Percentiles rank a stretch among this genome's conserved stretches.
Conservation (phyloP, 2,888 invertebrate species). For the Tetragonula carbonaria region DNA sequence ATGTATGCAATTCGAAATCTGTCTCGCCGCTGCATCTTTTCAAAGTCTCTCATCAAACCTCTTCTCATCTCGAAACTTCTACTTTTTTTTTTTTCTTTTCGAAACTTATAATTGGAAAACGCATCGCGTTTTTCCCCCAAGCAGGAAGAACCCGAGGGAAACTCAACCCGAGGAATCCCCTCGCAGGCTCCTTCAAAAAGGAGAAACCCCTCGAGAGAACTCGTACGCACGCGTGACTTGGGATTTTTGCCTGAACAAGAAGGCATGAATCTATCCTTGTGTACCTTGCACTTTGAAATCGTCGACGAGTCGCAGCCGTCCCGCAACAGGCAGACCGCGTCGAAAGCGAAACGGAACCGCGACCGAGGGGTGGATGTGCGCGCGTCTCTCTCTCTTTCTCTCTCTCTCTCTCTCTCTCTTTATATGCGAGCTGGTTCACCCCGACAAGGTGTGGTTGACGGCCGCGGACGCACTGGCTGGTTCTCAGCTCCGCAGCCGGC, state of each 20-base stretch:
- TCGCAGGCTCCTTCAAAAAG: no score
- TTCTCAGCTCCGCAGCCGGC: slow-evolving; percentile 25
- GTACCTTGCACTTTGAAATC: slow-evolving; percentile 25
- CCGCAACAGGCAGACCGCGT: slow-evolving; percentile 60
- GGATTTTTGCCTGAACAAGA: neutral
- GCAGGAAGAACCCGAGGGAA: no score
- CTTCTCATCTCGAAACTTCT: no score
- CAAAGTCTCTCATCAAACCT: no score
- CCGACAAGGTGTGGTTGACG: slow-evolving; percentile 70
- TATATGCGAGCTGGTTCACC: slow-evolving; percentile 4
- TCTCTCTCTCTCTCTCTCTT: no score
- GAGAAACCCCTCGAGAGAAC: neutral
- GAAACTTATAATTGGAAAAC: no score
- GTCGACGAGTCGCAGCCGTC: slow-evolving; percentile 23
- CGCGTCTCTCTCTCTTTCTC: neutral
- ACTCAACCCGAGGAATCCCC: no score
- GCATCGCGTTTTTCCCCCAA: no score
- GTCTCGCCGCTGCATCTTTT: no score
- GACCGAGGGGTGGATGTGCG: neutral
- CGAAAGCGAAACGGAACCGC: slow-evolving; percentile 56
- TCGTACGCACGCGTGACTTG: no score
- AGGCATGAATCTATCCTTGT: slow-evolving; percentile 4
- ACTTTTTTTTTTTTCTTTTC: no score
- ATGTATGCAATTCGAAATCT: no score
- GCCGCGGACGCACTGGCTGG: slow-evolving; percentile 63